Base-by-base conservation (phyloP, 2,888 invertebrate species). In the Hedya salicella region DNA sequence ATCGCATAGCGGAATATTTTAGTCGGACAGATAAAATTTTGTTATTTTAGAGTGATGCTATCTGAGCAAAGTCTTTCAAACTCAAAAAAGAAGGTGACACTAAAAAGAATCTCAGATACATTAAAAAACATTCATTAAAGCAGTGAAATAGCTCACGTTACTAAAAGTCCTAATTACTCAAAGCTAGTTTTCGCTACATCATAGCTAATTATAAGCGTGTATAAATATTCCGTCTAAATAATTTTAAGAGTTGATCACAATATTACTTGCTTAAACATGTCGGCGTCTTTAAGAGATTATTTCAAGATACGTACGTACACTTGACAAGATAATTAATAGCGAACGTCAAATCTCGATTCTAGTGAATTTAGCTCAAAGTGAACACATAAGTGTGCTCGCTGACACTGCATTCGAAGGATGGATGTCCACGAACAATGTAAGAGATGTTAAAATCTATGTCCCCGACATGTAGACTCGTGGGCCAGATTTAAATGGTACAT, bases 391-490 rank as follows among this genome's bases (percentile, higher is more conserved):
- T 30, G 40, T 25, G 48, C 63, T 21, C n/a, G n/a, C 48, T 32
- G 61, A 49, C 53, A 60, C 48, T 39, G n/a, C n/a, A 25, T 44
- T n/a, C 44, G 25, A 25, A 50, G 40, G 57, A 65, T 68, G 50
- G 56, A 68, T 66, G 42, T 25, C 65, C 67, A 75, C 80, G 78
- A 78, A 79, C 80, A 84, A 85, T 78, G 81, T 83, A 81, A 79
- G 81, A 81, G 79, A 81, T 80, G 81, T 60, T 83, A 81, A 86
- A 85, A 86, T 83, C 78, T 80, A 83, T 85, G 81, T 84, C 81
- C 82, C 78, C 78, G 71, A 67, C 82, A 81, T 80, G 80, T 83
- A 81, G 80, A 78, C 80, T 83, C 83, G 87, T 88, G 85, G 86
- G 86, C 80, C 79, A 84, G 78, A 82, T 85, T 81, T 81, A 81